Evolutionary conservation across 2,113 vertebrate genomes (phyloP).

Genomic region (Bujurquina vittata): DNA sequence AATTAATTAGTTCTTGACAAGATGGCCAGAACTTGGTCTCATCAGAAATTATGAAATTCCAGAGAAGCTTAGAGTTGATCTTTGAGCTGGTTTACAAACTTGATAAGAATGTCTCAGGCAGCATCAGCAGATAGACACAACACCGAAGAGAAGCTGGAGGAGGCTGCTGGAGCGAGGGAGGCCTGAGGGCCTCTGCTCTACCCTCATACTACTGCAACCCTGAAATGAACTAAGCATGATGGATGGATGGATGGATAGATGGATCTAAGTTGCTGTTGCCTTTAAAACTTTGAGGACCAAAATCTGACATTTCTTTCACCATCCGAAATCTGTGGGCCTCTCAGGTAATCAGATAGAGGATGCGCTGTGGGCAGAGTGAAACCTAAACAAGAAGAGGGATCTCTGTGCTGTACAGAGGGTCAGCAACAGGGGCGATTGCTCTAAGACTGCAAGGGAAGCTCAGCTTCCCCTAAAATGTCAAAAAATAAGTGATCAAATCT

Average conservation of each 20-base stretch:
- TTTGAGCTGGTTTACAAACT: not conserved
- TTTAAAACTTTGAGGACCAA: not conserved
- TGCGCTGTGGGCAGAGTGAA: not conserved
- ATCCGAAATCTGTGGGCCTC: not conserved
- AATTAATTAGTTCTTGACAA: too few species aligned
- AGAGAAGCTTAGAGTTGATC: not conserved
- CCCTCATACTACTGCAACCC: not conserved
- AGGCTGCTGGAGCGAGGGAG: not conserved
- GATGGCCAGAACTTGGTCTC: not conserved
- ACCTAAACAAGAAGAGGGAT: not conserved
- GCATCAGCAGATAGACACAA: not conserved
- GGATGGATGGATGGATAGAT: not conserved
- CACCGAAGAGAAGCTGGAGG: too few species aligned
- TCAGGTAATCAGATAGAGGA: not conserved
- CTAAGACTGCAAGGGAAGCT: too few species aligned
- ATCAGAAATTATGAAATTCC: not conserved
- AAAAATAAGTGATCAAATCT: too few species aligned
- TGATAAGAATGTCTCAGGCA: not conserved
- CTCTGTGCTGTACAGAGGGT: not conserved
- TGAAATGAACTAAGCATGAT: not conserved
- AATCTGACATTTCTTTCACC: not conserved
- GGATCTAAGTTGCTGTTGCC: not conserved
- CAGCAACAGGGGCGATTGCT: too few species aligned
- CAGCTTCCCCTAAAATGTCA: too few species aligned
- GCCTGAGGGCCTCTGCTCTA: fast-evolving